A percentile compares a stretch with the other conserved stretches of the same genome.
Evolutionary conservation across 2,113 vertebrate species (phyloP).

Genomic region (Sphyrna mokarran): DNA sequence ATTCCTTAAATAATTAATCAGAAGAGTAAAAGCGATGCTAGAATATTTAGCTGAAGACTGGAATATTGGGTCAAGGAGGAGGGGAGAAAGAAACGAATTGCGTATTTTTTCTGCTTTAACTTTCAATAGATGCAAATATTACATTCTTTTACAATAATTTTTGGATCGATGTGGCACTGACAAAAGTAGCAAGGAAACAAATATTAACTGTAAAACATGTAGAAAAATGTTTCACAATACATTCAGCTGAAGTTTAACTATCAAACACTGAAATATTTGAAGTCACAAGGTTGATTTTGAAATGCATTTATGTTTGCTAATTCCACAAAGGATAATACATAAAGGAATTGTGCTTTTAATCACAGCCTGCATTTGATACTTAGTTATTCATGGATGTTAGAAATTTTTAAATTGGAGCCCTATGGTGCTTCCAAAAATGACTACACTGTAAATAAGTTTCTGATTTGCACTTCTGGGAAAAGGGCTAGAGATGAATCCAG

Average conservation of each 20-base stretch:
- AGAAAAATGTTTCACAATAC: neutral
- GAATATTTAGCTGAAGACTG: slow-evolving; percentile 47
- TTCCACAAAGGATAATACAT: slow-evolving; percentile 19
- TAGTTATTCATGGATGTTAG: slow-evolving; percentile 17
- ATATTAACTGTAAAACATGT: neutral
- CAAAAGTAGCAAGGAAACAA: neutral
- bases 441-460: slow-evolving; percentile 28
- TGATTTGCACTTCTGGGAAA: slow-evolving; percentile 8
- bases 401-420: slow-evolving; percentile 20
- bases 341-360: neutral
- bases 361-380: neutral
- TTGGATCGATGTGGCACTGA: neutral
- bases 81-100: slow-evolving; percentile 52
- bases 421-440: neutral
- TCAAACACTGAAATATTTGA: neutral
- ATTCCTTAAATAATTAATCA: slow-evolving; percentile 56
- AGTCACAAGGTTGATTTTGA: neutral
- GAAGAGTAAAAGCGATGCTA: slow-evolving; percentile 44
- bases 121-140: slow-evolving; percentile 48
- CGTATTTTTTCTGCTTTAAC: slow-evolving; percentile 43
- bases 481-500: slow-evolving; percentile 32
- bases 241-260: neutral
- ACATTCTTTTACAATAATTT: slow-evolving; percentile 15
- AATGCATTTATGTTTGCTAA: neutral
- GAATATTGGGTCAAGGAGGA: slow-evolving; percentile 42